Evolutionary conservation across 1,140 invertebrate genomes (phyloP).

Genomic region (Monomorium pharaonis): DNA sequence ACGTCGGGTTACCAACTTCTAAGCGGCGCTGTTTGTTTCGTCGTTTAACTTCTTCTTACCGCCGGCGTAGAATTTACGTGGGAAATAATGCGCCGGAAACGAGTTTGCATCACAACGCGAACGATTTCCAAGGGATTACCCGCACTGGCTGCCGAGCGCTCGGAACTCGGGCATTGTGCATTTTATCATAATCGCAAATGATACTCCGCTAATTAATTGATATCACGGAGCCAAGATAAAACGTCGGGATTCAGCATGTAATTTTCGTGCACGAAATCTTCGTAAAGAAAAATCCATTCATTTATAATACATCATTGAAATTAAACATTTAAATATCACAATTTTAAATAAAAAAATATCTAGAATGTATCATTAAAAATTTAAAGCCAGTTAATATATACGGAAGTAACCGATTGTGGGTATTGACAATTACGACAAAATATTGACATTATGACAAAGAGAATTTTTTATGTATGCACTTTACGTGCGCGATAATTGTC

Average conservation of each 20-base stretch:
- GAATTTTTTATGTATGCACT: neutral
- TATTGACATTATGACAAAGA: neutral
- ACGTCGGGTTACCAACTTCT: constrained; percentile 34
- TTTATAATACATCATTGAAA: neutral
- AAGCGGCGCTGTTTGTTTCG: constrained; percentile 55
- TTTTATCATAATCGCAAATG: neutral
- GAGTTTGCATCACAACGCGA: constrained; percentile 27
- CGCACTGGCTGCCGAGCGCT: neutral
- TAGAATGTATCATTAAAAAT: neutral
- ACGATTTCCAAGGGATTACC: constrained; percentile 26
- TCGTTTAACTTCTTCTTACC: constrained; percentile 46
- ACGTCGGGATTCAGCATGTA: neutral
- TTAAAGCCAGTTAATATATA: neutral
- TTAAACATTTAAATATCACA: neutral
- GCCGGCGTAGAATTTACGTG: constrained; percentile 43
- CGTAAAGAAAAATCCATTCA: neutral
- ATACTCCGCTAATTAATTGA: constrained; percentile 4
- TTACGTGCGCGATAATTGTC: constrained; percentile 4
- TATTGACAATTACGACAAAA: too few species aligned
- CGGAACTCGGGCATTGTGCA: neutral
- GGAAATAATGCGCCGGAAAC: constrained; percentile 39
- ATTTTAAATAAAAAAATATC: too few species aligned
- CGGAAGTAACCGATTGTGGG: neutral
- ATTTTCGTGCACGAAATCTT: neutral
- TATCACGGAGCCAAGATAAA: neutral